Conservation (phyloP, 2,888 invertebrate species). For the Polydrusus cervinus region DNA sequence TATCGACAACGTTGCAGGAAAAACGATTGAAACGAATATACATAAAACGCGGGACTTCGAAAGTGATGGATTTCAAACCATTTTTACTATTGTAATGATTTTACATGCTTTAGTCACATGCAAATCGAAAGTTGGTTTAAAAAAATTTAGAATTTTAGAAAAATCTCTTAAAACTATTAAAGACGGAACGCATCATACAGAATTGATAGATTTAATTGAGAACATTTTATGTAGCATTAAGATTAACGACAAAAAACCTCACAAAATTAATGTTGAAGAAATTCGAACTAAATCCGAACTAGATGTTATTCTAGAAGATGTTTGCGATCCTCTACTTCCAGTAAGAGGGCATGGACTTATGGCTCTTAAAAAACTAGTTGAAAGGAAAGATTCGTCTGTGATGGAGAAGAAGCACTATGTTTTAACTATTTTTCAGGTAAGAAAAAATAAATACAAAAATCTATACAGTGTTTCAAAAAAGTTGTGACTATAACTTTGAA, state of each 20-base stretch:
- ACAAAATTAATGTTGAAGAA: conserved; percentile 44
- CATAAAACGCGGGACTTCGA: conserved; percentile 61
- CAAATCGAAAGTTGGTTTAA: conserved; percentile 60
- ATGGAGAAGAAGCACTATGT: conserved; percentile 79
- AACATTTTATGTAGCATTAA: conserved; percentile 58
- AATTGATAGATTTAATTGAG: conserved; percentile 61
- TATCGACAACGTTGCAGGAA: conserved; percentile 71
- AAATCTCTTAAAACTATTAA: conserved; percentile 60
- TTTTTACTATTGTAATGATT: conserved; percentile 66
- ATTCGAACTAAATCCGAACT: conserved; percentile 70
- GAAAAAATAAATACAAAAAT: too few species aligned
- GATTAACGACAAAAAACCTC: conserved; percentile 23
- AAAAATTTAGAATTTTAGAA: conserved; percentile 66
- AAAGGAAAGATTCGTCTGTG: conserved; percentile 77
- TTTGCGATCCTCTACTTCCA: conserved; percentile 83
- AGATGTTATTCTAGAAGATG: conserved; percentile 79
- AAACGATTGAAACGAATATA: conserved; percentile 57
- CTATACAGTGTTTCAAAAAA: too few species aligned
- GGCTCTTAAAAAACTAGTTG: conserved; percentile 81
- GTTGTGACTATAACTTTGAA: too few species aligned
- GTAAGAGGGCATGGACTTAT: conserved; percentile 87
- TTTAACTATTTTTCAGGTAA: conserved; percentile 82
- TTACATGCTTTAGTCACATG: conserved; percentile 67
- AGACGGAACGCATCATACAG: conserved; percentile 60
- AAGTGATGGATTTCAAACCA: conserved; percentile 62